Conservation (phyloP, 1,140 invertebrate genomes). For the Anastrepha ludens region DNA sequence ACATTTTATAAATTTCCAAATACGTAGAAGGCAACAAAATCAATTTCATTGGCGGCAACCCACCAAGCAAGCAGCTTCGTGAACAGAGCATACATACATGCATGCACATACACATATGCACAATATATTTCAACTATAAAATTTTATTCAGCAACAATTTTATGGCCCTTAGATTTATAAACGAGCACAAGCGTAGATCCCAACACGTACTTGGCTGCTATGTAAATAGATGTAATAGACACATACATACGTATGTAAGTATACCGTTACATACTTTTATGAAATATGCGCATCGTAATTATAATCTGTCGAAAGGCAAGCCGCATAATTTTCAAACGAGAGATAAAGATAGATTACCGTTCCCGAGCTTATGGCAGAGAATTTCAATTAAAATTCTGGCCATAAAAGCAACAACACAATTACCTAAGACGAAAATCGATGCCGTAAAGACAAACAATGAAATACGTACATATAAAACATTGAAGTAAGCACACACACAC, state of each 20-base stretch:
- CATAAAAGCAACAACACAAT: not conserved
- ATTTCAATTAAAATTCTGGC: not conserved
- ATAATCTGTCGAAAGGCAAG: not conserved
- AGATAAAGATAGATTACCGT: constrained; percentile 24
- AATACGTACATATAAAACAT: not conserved
- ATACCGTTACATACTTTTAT: not conserved
- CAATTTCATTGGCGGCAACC: too few relatives aligned
- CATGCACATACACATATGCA: too few relatives aligned
- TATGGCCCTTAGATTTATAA: too few relatives aligned
- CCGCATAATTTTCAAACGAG: constrained; percentile 13
- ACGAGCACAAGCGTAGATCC: too few relatives aligned
- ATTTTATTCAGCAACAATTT: too few relatives aligned
- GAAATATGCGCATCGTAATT: not conserved
- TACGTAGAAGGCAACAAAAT: too few relatives aligned
- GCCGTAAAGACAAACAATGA: not conserved
- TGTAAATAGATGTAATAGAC: too few relatives aligned
- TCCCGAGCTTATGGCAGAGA: not conserved
- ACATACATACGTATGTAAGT: not conserved
- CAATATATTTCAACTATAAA: too few relatives aligned
- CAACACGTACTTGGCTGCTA: too few relatives aligned
- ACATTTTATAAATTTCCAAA: too few relatives aligned
- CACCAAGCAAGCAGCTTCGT: too few relatives aligned
- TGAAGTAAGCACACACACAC: not conserved
- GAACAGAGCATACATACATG: too few relatives aligned
- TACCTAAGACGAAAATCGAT: not conserved